Conservation (phyloP, 2,113 vertebrate genomes). For the Alligator mississippiensis region DNA sequence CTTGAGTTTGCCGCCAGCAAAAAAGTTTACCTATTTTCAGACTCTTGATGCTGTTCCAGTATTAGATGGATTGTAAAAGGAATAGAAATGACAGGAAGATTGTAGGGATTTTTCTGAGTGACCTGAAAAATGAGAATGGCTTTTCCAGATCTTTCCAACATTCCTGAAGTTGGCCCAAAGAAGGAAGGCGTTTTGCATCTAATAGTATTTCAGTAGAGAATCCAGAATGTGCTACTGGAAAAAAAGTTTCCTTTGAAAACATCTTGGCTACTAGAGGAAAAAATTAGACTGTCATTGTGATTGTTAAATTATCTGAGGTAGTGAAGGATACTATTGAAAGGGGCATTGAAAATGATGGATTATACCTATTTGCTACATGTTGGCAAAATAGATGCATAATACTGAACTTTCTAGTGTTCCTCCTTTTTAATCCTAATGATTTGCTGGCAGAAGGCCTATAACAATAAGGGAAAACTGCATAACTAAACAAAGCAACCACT, state of each 20-base stretch:
- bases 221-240: conserved; percentile 31
- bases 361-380: conserved; percentile 67
- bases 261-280: conserved; percentile 64
- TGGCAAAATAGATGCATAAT: conserved; percentile 46
- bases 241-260: conserved; percentile 59
- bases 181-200: conserved; percentile 57
- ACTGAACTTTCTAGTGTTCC: conserved; percentile 26
- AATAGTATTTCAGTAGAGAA: conserved; percentile 52
- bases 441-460: conserved; percentile 58
- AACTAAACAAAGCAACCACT: conserved; percentile 46
- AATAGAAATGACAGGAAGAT: conserved; percentile 54
- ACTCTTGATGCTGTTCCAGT: conserved; percentile 36
- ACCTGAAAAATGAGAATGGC: conserved; percentile 63
- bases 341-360: conserved; percentile 71
- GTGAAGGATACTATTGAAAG: conserved; percentile 61
- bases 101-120: conserved; percentile 55
- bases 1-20: conserved; percentile 25
- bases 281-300: conserved; percentile 58
- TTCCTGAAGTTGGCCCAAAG: conserved; percentile 53
- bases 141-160: conserved; percentile 67
- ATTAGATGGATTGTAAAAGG: conserved; percentile 60
- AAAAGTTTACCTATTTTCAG: conserved; percentile 50
- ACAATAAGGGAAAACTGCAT: conserved; percentile 50
- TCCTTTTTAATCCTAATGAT: conserved; percentile 59
- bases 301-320: conserved; percentile 59